These are phyloP conservation scores for Melipona beecheii DNA, from an alignment of 2,888 invertebrate species.

Conservation along the genomic window DNA sequence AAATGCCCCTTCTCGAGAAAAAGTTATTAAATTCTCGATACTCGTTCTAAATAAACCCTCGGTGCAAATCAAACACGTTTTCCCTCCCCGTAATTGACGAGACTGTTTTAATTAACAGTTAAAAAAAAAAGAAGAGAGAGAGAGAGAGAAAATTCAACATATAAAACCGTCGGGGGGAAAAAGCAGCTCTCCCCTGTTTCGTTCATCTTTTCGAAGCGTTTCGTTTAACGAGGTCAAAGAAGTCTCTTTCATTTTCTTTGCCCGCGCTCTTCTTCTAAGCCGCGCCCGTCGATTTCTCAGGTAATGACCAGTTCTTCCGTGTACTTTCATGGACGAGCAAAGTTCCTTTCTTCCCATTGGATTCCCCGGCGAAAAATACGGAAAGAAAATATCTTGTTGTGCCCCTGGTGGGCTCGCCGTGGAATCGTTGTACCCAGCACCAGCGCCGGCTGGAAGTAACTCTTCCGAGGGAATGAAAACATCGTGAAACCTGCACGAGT, in stretches of 20 bases:
- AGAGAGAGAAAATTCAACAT: constrained; percentile 15
- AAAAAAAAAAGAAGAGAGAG: no score
- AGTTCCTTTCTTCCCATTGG: constrained; percentile 47
- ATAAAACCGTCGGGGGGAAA: constrained; percentile 1
- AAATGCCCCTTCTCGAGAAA: no score
- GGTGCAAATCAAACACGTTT: neutral
- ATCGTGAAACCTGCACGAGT: constrained; percentile 63
- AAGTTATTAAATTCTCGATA: neutral
- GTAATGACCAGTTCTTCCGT: constrained; percentile 67
- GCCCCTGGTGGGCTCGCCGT: constrained; percentile 12
- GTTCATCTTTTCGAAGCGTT: constrained; percentile 26
- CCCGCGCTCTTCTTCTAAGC: constrained; percentile 24
- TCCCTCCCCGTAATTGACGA: neutral
- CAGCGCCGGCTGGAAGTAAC: constrained; percentile 37
- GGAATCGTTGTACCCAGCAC: neutral
- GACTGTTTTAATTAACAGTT: neutral
- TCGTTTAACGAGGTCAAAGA: constrained; percentile 58
- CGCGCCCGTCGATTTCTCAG: constrained; percentile 53
- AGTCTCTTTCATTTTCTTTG: constrained; percentile 47
- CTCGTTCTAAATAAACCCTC: neutral
- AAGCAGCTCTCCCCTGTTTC: neutral
- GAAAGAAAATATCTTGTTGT: constrained; percentile 39
- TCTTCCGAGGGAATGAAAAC: constrained; percentile 43
- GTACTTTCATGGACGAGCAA: constrained; percentile 42
- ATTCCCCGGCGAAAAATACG: constrained; percentile 46